Evolutionary conservation across 2,888 invertebrate species (phyloP).

Genomic region (Maniola hyperantus): DNA sequence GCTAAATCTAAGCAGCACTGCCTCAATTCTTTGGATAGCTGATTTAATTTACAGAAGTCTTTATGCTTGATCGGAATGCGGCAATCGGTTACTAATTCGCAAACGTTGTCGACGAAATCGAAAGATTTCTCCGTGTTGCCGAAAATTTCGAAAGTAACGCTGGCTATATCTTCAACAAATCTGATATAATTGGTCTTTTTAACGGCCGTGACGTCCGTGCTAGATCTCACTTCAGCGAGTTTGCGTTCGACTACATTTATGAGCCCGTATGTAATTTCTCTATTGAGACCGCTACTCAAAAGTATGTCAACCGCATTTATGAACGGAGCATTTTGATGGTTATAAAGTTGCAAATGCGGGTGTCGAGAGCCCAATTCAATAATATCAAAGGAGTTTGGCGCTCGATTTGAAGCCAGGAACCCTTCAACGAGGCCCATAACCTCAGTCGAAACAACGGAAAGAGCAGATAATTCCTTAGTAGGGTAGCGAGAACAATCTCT

Average conservation of each 20-base stretch:
- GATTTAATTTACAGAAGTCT: constrained; percentile 76
- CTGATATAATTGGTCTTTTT: constrained; percentile 76
- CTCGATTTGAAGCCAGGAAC: constrained; percentile 78
- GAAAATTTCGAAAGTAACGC: constrained; percentile 76
- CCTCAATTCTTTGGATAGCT: constrained; percentile 71
- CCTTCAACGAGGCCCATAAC: constrained; percentile 84
- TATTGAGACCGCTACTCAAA: constrained; percentile 74
- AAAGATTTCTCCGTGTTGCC: constrained; percentile 75
- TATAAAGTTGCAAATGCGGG: constrained; percentile 75
- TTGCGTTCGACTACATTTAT: constrained; percentile 78
- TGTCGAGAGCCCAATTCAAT: constrained; percentile 72
- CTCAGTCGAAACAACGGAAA: constrained; percentile 83
- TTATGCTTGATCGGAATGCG: constrained; percentile 75
- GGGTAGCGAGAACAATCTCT: constrained; percentile 70
- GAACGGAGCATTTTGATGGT: constrained; percentile 75
- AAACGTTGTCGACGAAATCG: constrained; percentile 70
- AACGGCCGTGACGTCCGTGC: constrained; percentile 68
- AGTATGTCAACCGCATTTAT: constrained; percentile 77
- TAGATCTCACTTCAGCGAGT: constrained; percentile 71
- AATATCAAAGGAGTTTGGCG: constrained; percentile 76
- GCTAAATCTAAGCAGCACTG: constrained; percentile 77
- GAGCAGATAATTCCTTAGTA: constrained; percentile 80
- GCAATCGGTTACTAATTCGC: constrained; percentile 71
- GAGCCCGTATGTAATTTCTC: constrained; percentile 76
- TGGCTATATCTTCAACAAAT: constrained; percentile 76